A percentile compares a stretch with the other conserved stretches of the same genome.
These are phyloP conservation scores for Lethenteron reissneri DNA, from an alignment of 2,113 vertebrate genomes.

Conservation along the genomic window DNA sequence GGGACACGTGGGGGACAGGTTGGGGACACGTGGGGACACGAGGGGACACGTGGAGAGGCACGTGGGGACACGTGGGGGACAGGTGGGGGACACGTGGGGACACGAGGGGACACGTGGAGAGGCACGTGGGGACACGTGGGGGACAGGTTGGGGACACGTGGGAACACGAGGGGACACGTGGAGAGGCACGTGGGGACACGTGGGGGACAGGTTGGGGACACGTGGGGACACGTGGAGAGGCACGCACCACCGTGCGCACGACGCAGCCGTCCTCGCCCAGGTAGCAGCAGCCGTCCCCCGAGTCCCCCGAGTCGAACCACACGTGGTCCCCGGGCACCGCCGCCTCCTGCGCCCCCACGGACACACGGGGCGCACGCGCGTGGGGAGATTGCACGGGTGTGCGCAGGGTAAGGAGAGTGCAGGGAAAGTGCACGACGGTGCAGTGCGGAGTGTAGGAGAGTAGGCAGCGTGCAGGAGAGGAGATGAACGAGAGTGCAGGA, in stretches of 20 bases:
- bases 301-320: conserved; percentile 96
- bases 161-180: not conserved
- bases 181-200: too few relatives aligned
- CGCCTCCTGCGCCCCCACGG: conserved; percentile 42
- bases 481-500: not conserved
- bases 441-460: not conserved
- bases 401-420: not conserved
- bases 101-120: not conserved
- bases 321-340: conserved; percentile 85
- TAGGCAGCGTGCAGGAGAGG: not conserved
- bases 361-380: not conserved
- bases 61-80: not conserved
- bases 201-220: not conserved
- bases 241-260: conserved; percentile 76
- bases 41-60: not conserved
- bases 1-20: not conserved
- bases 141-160: not conserved
- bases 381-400: not conserved
- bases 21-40: too few relatives aligned
- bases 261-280: conserved; percentile 82
- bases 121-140: not conserved
- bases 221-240: conserved; percentile 1
- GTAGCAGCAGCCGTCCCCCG: conserved; percentile 72
- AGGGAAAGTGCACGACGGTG: not conserved
- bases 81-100: not conserved